A percentile compares a stretch with the other conserved stretches of the same genome.
Evolutionary conservation across 2,888 invertebrate genomes (phyloP).

Genomic region (Drosophila aldrichi): DNA sequence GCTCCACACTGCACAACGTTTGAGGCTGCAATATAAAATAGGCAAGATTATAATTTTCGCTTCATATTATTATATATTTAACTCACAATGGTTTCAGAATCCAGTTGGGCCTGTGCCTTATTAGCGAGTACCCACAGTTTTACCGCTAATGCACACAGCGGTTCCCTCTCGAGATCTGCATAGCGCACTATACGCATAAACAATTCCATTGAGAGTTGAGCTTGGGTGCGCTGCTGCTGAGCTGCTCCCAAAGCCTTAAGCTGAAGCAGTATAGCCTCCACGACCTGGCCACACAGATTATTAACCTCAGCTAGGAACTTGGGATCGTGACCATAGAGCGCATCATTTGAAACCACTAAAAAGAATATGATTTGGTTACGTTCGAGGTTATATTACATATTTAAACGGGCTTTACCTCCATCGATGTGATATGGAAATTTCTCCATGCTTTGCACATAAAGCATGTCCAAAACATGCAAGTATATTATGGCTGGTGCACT

Average conservation of each 20-base stretch:
- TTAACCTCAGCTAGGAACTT: slow-evolving; percentile 94
- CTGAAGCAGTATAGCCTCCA: slow-evolving; percentile 91
- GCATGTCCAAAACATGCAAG: slow-evolving; percentile 91
- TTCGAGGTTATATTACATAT: neutral
- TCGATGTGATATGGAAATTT: slow-evolving; percentile 94
- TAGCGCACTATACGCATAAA: slow-evolving; percentile 89
- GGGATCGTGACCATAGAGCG: slow-evolving; percentile 94
- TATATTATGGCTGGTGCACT: slow-evolving; percentile 90
- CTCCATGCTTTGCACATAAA: slow-evolving; percentile 93
- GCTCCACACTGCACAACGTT: slow-evolving; percentile 73
- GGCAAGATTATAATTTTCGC: neutral
- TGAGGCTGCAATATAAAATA: slow-evolving; percentile 58
- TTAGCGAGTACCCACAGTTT: slow-evolving; percentile 94
- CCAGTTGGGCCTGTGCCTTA: slow-evolving; percentile 87
- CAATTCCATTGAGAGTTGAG: slow-evolving; percentile 90
- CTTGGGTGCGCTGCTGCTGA: slow-evolving; percentile 89
- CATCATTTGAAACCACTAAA: slow-evolving; percentile 95
- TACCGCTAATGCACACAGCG: slow-evolving; percentile 89
- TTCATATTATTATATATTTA: neutral
- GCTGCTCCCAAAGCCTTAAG: slow-evolving; percentile 90
- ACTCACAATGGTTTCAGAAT: slow-evolving; percentile 85
- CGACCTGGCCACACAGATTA: slow-evolving; percentile 90
- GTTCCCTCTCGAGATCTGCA: slow-evolving; percentile 88
- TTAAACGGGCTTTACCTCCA: slow-evolving; percentile 86
- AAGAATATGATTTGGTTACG: neutral